Evolutionary conservation across 2,797 vertebrate genomes (phyloP), one percentile per base, ranked within the genome.

Genomic region (Semotilus atromaculatus): DNA sequence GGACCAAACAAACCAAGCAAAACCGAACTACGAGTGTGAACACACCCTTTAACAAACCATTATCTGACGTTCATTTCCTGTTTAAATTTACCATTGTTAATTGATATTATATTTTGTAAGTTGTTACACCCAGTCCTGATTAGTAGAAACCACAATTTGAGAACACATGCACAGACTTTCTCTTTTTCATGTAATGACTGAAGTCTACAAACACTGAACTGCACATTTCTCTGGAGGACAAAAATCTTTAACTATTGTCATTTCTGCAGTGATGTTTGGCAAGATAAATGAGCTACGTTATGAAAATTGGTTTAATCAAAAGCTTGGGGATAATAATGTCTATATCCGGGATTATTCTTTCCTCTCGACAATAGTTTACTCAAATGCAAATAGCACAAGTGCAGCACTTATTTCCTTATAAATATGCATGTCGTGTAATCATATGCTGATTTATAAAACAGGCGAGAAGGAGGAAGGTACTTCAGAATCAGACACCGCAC

Each of bases 371-470:
- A 91, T 92, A 90, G 93, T 90, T 94, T 94, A 93, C 89, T 83
- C 85, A 90, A 68, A 90, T 93, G 92, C 93, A 95, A 94, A 95
- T 93, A 93, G 88, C 91, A 91, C 87, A 90, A 87, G 91, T 89
- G 89, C 87, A 84, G 89, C 90, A 67, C 86, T 90, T 89, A 92
- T 93, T 92, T 91, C 87, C 90, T 93, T 91, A 94, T 95, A 93
- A 94, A 95, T 95, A 93, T 94, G 92, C 93, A 94, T 94, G 93
- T 87, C 88, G 91, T 88, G 89, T 94, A 94, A 94, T 95, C 92
- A 93, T 92, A 91, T 92, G 92, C 91, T 93, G 94, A 93, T 94
- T 92, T 94, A 91, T 91, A 92, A 93, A 93, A 91, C 83, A 79
- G 90, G 90, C 91, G 91, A 89, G 90, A 84, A 84, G 87, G 80